These are phyloP conservation scores for Toxonevra muliebris DNA, from an alignment of 2,888 invertebrate species.

Conservation along the genomic window DNA sequence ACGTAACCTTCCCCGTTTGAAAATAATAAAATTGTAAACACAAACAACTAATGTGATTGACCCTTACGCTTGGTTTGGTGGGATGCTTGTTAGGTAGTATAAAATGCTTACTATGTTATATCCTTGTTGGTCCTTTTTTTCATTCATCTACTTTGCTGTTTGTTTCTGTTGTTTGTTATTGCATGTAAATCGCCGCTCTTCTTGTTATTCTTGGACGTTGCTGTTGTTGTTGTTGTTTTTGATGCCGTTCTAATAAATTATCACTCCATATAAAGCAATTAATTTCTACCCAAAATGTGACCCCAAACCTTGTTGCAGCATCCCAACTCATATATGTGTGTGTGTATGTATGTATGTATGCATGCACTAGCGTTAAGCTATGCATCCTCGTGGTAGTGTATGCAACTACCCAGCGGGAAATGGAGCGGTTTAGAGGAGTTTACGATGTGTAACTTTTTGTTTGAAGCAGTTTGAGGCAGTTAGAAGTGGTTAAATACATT, in stretches of 20 bases:
- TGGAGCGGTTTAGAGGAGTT: too few relatives aligned
- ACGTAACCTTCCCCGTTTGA: not conserved
- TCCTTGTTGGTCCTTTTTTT: not conserved
- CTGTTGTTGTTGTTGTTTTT: conserved; percentile 10
- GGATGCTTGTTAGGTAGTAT: not conserved
- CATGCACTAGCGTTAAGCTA: too few relatives aligned
- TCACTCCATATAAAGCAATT: conserved; percentile 63
- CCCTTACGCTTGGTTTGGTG: conserved; percentile 46
- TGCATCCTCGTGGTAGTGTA: too few relatives aligned
- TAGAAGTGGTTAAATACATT: too few relatives aligned
- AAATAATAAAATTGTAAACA: not conserved
- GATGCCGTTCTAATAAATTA: conserved; percentile 58
- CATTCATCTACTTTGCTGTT: too few relatives aligned
- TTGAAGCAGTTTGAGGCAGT: too few relatives aligned
- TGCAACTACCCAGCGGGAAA: too few relatives aligned
- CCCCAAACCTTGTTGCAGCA: not conserved
- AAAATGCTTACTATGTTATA: not conserved
- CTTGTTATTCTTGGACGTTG: conserved; percentile 42
- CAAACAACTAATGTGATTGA: conserved; percentile 53
- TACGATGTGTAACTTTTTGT: too few relatives aligned
- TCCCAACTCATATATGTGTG: too few relatives aligned
- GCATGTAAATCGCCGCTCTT: conserved; percentile 33
- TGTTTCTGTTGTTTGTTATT: too few relatives aligned
- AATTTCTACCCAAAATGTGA: conserved; percentile 49
- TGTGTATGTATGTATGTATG: too few relatives aligned